phyloP scores from a whole-genome alignment of 2,797 vertebrate species.

The Hippopotamyrus pictus region DNA sequence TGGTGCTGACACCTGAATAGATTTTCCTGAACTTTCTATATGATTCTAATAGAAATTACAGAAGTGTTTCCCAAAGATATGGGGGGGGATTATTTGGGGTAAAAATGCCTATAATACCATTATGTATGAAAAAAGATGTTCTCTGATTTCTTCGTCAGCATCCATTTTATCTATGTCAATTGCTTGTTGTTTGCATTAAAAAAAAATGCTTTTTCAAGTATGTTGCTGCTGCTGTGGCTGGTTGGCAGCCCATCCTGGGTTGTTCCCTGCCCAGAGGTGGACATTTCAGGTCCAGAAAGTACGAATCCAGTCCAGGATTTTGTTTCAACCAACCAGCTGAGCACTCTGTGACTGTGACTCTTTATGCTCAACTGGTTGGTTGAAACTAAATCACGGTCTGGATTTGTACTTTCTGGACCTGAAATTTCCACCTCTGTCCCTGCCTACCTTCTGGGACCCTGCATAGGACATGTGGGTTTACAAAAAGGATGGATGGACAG shows the following conservation, averaged over 20 bases:
- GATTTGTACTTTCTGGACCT: too few relatives aligned
- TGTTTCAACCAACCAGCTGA: too few relatives aligned
- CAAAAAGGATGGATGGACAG: not conserved
- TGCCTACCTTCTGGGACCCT: not conserved
- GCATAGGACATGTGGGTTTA: not conserved
- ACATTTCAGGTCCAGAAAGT: too few relatives aligned
- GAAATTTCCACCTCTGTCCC: too few relatives aligned
- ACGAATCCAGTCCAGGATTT: too few relatives aligned
- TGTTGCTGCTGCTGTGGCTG: not conserved
- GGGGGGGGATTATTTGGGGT: not conserved
- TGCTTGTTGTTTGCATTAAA: not conserved
- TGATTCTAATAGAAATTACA: not conserved
- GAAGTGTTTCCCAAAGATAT: not conserved
- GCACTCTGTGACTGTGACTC: too few relatives aligned
- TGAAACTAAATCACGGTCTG: too few relatives aligned
- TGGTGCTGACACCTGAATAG: not conserved
- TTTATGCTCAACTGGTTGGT: too few relatives aligned
- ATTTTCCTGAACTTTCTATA: not conserved
- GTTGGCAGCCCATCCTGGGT: not conserved
- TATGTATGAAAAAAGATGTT: not conserved
- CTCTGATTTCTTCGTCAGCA: not conserved
- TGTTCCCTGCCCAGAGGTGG: not conserved
- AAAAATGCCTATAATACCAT: not conserved
- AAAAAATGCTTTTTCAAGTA: not conserved
- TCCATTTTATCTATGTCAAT: not conserved